Evolutionary conservation across 1,140 invertebrate genomes (phyloP).

Genomic region (Drosophila bipectinata): DNA sequence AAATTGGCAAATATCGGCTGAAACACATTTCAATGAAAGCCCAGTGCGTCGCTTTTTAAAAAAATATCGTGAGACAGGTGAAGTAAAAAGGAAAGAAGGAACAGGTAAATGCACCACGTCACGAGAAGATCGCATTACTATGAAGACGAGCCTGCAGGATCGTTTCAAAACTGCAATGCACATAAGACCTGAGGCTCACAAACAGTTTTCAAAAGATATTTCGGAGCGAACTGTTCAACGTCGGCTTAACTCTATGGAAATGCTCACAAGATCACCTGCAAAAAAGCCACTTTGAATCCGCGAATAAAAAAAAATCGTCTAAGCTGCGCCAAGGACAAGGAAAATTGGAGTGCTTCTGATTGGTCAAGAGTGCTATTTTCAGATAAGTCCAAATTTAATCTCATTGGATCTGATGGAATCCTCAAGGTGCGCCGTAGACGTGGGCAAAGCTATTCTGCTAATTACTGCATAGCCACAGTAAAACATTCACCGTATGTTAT

Average conservation of each 20-base stretch:
- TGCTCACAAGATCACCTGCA: too few relatives aligned
- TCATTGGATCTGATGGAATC: neutral
- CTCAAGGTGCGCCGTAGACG: conserved; percentile 4
- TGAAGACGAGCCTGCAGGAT: too few relatives aligned
- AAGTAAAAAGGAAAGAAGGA: conserved; percentile 13
- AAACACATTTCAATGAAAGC: neutral
- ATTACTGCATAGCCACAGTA: too few relatives aligned
- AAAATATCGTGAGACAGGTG: neutral
- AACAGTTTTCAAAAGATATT: too few relatives aligned
- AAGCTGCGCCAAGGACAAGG: neutral
- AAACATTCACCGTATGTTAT: too few relatives aligned
- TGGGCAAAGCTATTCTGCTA: too few relatives aligned
- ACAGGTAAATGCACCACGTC: neutral
- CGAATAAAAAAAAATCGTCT: neutral
- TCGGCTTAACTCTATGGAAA: too few relatives aligned
- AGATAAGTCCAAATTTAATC: conserved; percentile 16
- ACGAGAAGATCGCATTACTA: too few relatives aligned
- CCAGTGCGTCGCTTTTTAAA: conserved; percentile 11
- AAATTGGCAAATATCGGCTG: conserved; percentile 9
- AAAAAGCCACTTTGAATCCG: too few relatives aligned
- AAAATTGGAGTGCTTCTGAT: conserved; percentile 2
- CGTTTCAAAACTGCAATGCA: too few relatives aligned
- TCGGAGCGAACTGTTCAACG: neutral
- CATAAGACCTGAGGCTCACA: too few relatives aligned
- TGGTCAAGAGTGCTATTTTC: conserved; percentile 15